Percentiles rank a stretch among this genome's conserved stretches.
Evolutionary conservation across 1,140 invertebrate genomes (phyloP).

Genomic region (Megalopta genalis): DNA sequence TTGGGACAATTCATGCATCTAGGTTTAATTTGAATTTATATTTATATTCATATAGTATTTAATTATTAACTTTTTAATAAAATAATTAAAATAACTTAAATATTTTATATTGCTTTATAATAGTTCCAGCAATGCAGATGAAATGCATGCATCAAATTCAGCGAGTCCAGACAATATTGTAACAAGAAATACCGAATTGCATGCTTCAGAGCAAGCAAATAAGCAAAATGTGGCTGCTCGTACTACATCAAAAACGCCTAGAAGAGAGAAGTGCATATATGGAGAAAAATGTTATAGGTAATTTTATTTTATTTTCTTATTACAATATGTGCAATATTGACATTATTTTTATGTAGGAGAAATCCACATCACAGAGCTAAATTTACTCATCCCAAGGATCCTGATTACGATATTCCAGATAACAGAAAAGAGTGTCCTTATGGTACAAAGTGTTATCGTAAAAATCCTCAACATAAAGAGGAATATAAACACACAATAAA

Average conservation of each 20-base stretch:
- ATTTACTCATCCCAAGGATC: slow-evolving; percentile 80
- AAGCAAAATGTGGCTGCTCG: not conserved
- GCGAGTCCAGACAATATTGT: not conserved
- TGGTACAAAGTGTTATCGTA: slow-evolving; percentile 80
- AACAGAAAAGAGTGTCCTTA: slow-evolving; percentile 80
- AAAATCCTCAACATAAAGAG: slow-evolving; percentile 78
- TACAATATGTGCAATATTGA: not conserved
- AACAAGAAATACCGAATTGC: no score
- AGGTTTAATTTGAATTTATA: slow-evolving; percentile 26
- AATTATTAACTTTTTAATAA: not conserved
- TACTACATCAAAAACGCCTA: not conserved
- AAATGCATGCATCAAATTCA: not conserved
- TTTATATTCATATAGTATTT: not conserved
- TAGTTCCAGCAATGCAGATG: slow-evolving; percentile 1
- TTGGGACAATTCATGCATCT: slow-evolving; percentile 1
- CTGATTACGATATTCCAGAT: slow-evolving; percentile 79
- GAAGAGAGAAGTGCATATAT: slow-evolving; percentile 74
- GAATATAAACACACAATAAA: slow-evolving; percentile 78
- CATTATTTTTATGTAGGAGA: slow-evolving; percentile 66
- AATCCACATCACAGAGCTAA: slow-evolving; percentile 75
- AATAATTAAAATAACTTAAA: not conserved
- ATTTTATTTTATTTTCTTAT: not conserved
- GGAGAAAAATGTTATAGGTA: slow-evolving; percentile 76
- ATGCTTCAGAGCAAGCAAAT: not conserved
- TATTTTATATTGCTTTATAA: not conserved